These are phyloP conservation scores for Megaleporinus macrocephalus DNA, from an alignment of 2,113 vertebrate genomes.

Conservation along the genomic window DNA sequence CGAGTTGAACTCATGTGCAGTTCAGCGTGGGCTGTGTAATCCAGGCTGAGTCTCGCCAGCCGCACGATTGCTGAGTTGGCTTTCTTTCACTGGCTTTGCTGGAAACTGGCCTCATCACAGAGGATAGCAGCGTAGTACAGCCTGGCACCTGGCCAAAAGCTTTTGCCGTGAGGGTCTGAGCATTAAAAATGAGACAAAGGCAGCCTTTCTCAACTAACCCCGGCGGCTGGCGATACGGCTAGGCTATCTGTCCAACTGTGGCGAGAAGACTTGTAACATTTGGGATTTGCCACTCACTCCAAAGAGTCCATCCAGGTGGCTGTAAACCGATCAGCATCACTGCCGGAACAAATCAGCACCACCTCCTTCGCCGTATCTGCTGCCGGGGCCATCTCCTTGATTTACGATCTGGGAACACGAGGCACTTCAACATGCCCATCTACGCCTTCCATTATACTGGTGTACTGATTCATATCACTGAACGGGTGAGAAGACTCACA, in stretches of 20 bases:
- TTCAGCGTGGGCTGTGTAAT: not conserved
- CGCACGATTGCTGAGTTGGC: conserved; percentile 8
- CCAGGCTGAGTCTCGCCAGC: conserved; percentile 16
- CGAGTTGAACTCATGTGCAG: not conserved
- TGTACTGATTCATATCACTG: conserved; percentile 6
- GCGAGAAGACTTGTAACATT: not conserved
- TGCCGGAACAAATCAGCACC: conserved; percentile 1
- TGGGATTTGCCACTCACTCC: not conserved
- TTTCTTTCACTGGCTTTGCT: conserved; percentile 22
- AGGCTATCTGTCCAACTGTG: not conserved
- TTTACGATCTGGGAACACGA: conserved; percentile 26
- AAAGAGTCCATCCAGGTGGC: not conserved
- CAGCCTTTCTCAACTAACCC: not conserved
- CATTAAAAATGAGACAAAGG: conserved; percentile 1
- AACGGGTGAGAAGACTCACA: not conserved
- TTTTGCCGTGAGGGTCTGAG: not conserved
- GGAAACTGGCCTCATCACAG: conserved; percentile 24
- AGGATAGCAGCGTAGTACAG: conserved; percentile 8
- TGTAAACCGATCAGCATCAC: not conserved
- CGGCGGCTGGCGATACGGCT: not conserved
- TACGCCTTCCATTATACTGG: not conserved
- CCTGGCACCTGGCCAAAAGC: conserved; percentile 18
- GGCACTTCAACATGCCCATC: conserved; percentile 12
- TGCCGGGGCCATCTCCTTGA: not conserved
- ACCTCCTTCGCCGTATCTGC: not conserved